Percentiles rank a stretch among this genome's conserved stretches.
Evolutionary conservation across 2,888 invertebrate genomes (phyloP).

Genomic region (Dioctria linearis): DNA sequence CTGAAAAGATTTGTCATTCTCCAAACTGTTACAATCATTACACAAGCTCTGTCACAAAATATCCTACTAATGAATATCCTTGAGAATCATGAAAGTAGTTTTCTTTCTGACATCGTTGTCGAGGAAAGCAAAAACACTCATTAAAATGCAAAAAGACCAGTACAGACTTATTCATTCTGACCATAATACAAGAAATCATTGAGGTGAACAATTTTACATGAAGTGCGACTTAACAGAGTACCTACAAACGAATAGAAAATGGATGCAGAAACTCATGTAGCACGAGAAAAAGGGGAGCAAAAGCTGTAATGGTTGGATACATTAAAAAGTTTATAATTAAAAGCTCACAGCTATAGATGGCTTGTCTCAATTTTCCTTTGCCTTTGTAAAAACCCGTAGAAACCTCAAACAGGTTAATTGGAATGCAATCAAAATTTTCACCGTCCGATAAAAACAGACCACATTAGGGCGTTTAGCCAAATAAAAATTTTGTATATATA

Average conservation of each 20-base stretch:
- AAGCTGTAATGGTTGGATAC: neutral
- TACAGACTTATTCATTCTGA: neutral
- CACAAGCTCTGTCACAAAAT: neutral
- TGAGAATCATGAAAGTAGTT: neutral
- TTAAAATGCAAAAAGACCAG: conserved; percentile 41
- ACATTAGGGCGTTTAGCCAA: too few species aligned
- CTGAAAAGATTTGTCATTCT: too few species aligned
- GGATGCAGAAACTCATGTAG: neutral
- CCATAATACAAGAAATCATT: conserved; percentile 13
- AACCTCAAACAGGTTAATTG: conserved; percentile 15
- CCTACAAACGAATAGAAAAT: neutral
- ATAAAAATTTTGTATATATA: too few species aligned
- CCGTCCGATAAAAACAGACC: neutral
- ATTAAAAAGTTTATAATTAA: conserved; percentile 35
- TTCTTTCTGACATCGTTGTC: neutral
- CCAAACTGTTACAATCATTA: neutral
- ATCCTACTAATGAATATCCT: neutral
- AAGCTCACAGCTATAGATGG: conserved; percentile 2
- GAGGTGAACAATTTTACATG: neutral
- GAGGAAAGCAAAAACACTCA: conserved; percentile 21
- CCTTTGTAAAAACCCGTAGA: neutral
- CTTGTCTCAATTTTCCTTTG: conserved; percentile 12
- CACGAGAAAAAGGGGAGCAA: neutral
- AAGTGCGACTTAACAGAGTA: conserved; percentile 2
- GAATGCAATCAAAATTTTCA: conserved; percentile 33